Conservation (phyloP, 92 coral and sea anemone genomes). For the Porites cylindrica region DNA sequence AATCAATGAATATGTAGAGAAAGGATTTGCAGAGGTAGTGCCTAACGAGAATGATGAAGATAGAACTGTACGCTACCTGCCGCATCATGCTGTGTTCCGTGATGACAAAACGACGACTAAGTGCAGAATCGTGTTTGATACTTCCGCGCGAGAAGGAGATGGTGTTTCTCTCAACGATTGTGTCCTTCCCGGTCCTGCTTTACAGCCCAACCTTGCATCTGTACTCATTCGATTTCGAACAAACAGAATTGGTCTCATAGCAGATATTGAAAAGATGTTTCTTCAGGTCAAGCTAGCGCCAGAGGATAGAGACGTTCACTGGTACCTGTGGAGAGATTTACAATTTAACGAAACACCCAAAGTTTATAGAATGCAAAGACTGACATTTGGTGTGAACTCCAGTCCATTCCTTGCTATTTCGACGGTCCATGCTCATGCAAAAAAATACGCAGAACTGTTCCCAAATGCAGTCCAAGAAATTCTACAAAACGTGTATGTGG, state of each 20-base stretch:
- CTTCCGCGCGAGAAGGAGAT: neutral
- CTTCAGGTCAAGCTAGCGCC: conserved; percentile 44
- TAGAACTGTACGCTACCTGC: conserved; percentile 27
- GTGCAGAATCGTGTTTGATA: conserved; percentile 43
- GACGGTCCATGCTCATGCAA: conserved; percentile 38
- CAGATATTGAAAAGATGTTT: conserved; percentile 64
- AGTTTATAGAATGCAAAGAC: conserved; percentile 54
- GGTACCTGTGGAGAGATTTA: conserved; percentile 62
- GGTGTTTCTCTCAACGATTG: conserved; percentile 47
- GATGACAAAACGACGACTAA: conserved; percentile 33
- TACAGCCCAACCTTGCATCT: conserved; percentile 32
- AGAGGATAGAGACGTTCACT: conserved; percentile 45
- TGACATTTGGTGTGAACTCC: conserved; percentile 58
- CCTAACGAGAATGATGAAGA: neutral
- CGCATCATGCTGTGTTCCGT: conserved; percentile 59
- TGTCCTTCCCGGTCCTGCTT: conserved; percentile 42
- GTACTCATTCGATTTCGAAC: conserved; percentile 43
- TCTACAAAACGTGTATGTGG: conserved; percentile 42
- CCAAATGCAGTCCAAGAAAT: conserved; percentile 26
- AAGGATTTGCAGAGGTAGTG: conserved; percentile 32
- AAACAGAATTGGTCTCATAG: conserved; percentile 39
- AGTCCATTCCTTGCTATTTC: conserved; percentile 52
- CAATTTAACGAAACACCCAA: conserved; percentile 21
- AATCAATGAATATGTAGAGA: conserved; percentile 32
- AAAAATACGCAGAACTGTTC: neutral